A percentile compares a stretch with the other conserved stretches of the same genome.
phyloP scores from a whole-genome alignment of 1,140 invertebrate species.

The Bombyx mandarina region DNA sequence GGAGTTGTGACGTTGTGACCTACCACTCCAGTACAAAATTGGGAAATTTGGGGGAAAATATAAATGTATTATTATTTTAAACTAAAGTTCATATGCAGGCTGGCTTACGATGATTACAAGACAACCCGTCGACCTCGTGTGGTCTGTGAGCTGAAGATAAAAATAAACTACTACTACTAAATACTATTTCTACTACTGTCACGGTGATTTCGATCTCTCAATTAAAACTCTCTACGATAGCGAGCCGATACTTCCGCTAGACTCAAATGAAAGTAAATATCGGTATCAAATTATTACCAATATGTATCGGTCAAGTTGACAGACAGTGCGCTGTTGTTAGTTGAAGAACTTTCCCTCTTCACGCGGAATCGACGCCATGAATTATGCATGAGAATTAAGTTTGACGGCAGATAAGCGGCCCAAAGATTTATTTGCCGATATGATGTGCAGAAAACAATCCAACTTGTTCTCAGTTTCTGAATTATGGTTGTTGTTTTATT shows the following conservation, averaged over 20 bases:
- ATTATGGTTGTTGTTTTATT: slow-evolving; percentile 64
- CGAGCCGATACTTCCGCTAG: not conserved
- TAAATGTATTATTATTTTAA: too few species aligned
- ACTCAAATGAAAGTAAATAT: not conserved
- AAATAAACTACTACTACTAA: not conserved
- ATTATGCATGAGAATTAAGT: slow-evolving; percentile 69
- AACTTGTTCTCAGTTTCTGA: slow-evolving; percentile 61
- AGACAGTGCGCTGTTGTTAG: slow-evolving; percentile 31
- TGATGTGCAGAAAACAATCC: slow-evolving; percentile 67
- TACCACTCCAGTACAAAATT: not conserved
- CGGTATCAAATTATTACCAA: slow-evolving; percentile 7
- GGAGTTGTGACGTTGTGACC: not conserved
- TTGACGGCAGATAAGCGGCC: slow-evolving; percentile 63
- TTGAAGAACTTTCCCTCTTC: slow-evolving; percentile 49
- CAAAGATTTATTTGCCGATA: slow-evolving; percentile 66
- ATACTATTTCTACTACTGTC: not conserved
- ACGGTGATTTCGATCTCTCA: not conserved
- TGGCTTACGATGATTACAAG: too few species aligned
- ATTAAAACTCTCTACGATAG: not conserved
- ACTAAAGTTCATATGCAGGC: too few species aligned
- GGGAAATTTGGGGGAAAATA: not conserved
- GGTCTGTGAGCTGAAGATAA: not conserved
- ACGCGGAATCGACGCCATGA: slow-evolving; percentile 53
- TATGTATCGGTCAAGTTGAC: slow-evolving; percentile 16
- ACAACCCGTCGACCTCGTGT: not conserved